Conservation (phyloP, 2,888 invertebrate genomes). For the Mesodorylaimus sp. region DNA sequence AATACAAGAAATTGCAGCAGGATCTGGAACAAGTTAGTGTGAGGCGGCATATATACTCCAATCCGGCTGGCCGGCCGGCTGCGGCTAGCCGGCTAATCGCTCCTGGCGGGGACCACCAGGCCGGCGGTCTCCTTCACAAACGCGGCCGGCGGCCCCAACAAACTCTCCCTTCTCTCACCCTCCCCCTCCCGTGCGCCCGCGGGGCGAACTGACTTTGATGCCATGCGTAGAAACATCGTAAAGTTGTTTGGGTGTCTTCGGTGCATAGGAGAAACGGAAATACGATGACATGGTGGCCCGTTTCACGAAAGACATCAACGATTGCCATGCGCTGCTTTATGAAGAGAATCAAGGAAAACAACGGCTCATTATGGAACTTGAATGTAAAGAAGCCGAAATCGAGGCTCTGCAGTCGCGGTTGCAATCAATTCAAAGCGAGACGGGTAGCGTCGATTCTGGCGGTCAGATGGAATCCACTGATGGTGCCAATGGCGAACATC, state of each 20-base stretch:
- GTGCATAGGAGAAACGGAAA: constrained; percentile 78
- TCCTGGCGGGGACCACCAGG: no score
- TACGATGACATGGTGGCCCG: constrained; percentile 67
- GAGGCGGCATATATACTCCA: no score
- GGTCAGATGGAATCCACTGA: constrained; percentile 21
- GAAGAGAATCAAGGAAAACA: constrained; percentile 42
- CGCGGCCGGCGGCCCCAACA: no score
- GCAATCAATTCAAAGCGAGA: constrained; percentile 20
- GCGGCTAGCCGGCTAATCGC: no score
- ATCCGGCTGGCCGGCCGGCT: no score
- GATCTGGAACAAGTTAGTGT: constrained; percentile 53
- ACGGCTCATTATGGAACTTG: constrained; percentile 80
- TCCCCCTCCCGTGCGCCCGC: no score
- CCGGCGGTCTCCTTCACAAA: no score
- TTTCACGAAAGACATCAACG: constrained; percentile 65
- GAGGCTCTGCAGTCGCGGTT: constrained; percentile 50
- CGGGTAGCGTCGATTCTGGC: constrained; percentile 21
- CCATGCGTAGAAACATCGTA: no score
- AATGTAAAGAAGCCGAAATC: constrained; percentile 86
- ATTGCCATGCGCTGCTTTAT: constrained; percentile 58
- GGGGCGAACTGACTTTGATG: no score
- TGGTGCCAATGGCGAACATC: neutral
- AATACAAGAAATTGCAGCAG: constrained; percentile 77
- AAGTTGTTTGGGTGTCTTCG: no score
- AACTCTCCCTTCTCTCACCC: no score